Evolutionary conservation across 2,113 vertebrate genomes (phyloP), one percentile per base, ranked within the genome.

Genomic region (Pollimyrus isidori): DNA sequence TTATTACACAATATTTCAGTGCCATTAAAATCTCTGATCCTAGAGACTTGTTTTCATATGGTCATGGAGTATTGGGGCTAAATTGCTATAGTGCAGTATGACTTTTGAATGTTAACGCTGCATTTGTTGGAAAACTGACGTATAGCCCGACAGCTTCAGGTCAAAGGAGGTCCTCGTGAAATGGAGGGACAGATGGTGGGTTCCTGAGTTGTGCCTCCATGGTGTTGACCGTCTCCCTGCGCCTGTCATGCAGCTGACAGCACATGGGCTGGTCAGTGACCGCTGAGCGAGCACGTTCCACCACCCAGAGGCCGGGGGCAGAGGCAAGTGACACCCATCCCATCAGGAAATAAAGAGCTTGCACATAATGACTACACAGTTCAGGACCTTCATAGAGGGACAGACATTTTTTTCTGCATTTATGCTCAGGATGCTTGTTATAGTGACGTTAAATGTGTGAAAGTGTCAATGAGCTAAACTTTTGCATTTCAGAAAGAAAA

Each of bases 101-200:
- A 42, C 35, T 80, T 80, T 80, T 80, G 73, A 80, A 80, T 80
- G 73, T 80, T 80, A 80, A 80, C 35, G 35, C 73, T 80, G 73
- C 30, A 76, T 15, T 89, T 89, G 88, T 56, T 82, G 26, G 73
- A 30, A 42, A 89, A 82, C 23, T 89, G 88, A 89, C 42, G 30
- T 89, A 82, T 30, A 88, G 23, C 52, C 48, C 17, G 73, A 83
- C 50, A 80, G 88, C 88, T 83, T 56, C 30, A 50, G 88, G 88
- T 89, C 88, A 49, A 21, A 73, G 17, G 73, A 45, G 88, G 88
- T 89, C 88, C n/a, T 30, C 19, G 11, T n/a, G 88, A 89, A 83
- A 83, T 76, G 80, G 88, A 89, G 88, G 73, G 88, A 89, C 88
- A 89, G 88, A 89, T 89, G 88, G 88, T 23, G 73, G 69, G 30